Percentiles rank a stretch among this genome's conserved stretches.
Conservation (phyloP, 64 coral and sea anemone species). For the Exaiptasia diaphana region DNA sequence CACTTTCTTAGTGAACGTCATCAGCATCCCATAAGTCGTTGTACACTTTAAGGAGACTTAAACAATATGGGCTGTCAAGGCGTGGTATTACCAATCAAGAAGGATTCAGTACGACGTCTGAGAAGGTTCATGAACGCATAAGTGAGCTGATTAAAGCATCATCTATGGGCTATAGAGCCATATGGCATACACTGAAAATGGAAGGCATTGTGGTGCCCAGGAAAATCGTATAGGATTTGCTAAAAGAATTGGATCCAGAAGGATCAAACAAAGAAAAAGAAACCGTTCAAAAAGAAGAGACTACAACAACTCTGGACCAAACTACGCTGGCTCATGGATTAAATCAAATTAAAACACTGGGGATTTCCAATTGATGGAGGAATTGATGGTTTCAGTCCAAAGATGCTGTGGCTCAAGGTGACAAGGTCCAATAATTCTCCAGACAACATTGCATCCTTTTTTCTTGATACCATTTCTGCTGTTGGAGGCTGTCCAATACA, state of each 20-base stretch:
- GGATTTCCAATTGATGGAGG: constrained; percentile 40
- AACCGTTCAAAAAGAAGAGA: constrained; percentile 9
- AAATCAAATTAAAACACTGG: constrained; percentile 38
- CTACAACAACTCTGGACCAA: constrained; percentile 17
- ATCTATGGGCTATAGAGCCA: constrained; percentile 11
- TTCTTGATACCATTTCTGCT: neutral
- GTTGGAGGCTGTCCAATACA: neutral
- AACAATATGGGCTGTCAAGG: neutral
- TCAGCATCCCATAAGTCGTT: neutral
- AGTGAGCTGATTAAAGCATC: neutral
- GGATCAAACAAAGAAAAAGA: constrained; percentile 3
- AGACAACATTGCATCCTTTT: constrained; percentile 31
- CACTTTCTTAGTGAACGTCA: constrained; percentile 5
- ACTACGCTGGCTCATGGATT: constrained; percentile 50
- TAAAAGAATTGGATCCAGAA: constrained; percentile 54
- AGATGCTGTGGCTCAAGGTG: constrained; percentile 39
- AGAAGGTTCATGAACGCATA: neutral
- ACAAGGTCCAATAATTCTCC: constrained; percentile 24
- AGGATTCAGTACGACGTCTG: neutral
- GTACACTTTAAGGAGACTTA: neutral
- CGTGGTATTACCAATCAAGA: neutral
- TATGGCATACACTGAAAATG: constrained; percentile 60
- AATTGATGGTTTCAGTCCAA: constrained; percentile 35
- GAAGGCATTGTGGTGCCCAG: constrained; percentile 35
- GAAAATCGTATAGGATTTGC: constrained; percentile 41